Evolutionary conservation across 2,113 vertebrate genomes (phyloP).

Genomic region (Ceyx margarethae): DNA sequence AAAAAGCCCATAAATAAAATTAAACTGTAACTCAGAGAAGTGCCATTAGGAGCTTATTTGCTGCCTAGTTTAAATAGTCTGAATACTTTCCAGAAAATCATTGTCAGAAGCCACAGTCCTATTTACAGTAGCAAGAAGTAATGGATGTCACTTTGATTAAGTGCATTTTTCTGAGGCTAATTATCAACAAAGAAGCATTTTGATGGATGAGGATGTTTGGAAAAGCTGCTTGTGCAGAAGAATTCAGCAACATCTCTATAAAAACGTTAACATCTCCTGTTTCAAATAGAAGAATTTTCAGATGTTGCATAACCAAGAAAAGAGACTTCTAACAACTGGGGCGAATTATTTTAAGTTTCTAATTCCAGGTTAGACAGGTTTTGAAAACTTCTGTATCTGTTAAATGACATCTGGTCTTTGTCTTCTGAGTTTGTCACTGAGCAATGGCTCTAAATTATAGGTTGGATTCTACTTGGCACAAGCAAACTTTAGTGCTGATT

Average conservation of each 20-base stretch:
- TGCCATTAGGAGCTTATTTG: slow-evolving; percentile 18
- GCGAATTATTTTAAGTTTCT: background rate
- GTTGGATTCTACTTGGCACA: background rate
- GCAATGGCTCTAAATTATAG: background rate
- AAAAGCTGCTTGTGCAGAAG: background rate
- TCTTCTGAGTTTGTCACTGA: slow-evolving; percentile 6
- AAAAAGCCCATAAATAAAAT: slow-evolving; percentile 18
- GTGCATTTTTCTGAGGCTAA: slow-evolving; percentile 41
- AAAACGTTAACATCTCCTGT: background rate
- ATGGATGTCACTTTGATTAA: slow-evolving; percentile 57
- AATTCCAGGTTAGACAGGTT: background rate
- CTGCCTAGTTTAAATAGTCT: slow-evolving; percentile 42
- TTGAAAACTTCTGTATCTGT: background rate
- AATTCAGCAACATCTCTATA: background rate
- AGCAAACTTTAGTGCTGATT: background rate
- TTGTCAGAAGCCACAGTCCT: slow-evolving; percentile 27
- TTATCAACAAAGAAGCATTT: slow-evolving; percentile 13
- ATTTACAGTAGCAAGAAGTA: slow-evolving; percentile 24
- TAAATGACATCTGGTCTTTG: background rate
- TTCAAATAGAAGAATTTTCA: slow-evolving; percentile 7
- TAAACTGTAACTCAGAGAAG: slow-evolving; percentile 10
- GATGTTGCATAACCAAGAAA: slow-evolving; percentile 2
- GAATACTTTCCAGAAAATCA: slow-evolving; percentile 47
- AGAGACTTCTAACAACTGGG: background rate
- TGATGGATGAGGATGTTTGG: slow-evolving; percentile 20